Conservation (phyloP, 2,888 invertebrate genomes). For the Silvanus unidentatus region DNA sequence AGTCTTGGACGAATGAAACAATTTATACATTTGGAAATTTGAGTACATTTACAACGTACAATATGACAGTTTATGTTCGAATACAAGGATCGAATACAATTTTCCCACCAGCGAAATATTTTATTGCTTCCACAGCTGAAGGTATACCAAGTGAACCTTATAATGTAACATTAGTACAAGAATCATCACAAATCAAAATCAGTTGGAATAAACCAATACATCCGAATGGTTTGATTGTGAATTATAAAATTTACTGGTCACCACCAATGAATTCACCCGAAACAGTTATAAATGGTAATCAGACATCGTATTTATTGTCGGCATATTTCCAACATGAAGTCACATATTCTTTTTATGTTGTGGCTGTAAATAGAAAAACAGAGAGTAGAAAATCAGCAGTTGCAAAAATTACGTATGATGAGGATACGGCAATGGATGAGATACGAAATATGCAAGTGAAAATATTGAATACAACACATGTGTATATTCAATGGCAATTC, state of each 20-base stretch:
- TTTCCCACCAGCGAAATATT: slow-evolving; percentile 60
- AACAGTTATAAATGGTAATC: slow-evolving; percentile 43
- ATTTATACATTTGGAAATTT: slow-evolving; percentile 58
- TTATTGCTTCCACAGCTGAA: slow-evolving; percentile 61
- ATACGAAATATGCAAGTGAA: slow-evolving; percentile 53
- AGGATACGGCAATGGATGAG: slow-evolving; percentile 55
- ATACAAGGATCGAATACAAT: slow-evolving; percentile 51
- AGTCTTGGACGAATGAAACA: slow-evolving; percentile 58
- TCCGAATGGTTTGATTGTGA: slow-evolving; percentile 58
- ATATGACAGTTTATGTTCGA: slow-evolving; percentile 70
- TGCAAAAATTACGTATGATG: slow-evolving; percentile 57
- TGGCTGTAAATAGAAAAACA: slow-evolving; percentile 58
- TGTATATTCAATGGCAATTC: slow-evolving; percentile 57
- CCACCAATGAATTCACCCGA: slow-evolving; percentile 55
- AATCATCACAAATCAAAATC: slow-evolving; percentile 59
- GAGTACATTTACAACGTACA: slow-evolving; percentile 68
- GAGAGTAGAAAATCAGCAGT: slow-evolving; percentile 59
- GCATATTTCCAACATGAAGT: slow-evolving; percentile 52
- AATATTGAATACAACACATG: slow-evolving; percentile 49
- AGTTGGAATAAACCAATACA: slow-evolving; percentile 62
- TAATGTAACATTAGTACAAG: slow-evolving; percentile 59
- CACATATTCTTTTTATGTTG: slow-evolving; percentile 70
- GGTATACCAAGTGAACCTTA: slow-evolving; percentile 63
- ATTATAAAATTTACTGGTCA: slow-evolving; percentile 60
- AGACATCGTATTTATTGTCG: slow-evolving; percentile 51